Evolutionary conservation across 2,888 invertebrate species (phyloP).

Genomic region (Acanthosepion esculentum): DNA sequence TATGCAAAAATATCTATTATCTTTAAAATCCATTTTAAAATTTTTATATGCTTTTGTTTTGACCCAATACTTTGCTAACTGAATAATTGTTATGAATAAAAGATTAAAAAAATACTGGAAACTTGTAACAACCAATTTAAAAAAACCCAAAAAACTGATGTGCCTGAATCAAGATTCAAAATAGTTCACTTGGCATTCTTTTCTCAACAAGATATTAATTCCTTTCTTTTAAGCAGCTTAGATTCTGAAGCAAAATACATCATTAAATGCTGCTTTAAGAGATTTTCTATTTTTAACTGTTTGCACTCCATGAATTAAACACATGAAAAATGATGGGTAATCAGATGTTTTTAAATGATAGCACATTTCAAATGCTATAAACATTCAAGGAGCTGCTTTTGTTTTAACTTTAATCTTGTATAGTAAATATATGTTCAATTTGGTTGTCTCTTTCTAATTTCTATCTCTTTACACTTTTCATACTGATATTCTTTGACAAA

Average conservation of each 20-base stretch:
- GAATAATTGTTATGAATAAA: too few species aligned
- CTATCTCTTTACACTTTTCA: too few species aligned
- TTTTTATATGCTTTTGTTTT: too few species aligned
- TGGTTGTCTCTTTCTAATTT: too few species aligned
- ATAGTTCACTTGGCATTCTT: background rate
- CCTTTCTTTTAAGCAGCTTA: background rate
- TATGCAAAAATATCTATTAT: too few species aligned
- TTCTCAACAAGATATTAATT: background rate
- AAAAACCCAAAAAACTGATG: background rate
- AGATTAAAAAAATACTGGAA: background rate
- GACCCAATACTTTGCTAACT: too few species aligned
- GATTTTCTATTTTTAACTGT: background rate
- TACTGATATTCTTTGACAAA: too few species aligned
- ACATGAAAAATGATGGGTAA: background rate
- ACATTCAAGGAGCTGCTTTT: too few species aligned
- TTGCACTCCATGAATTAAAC: background rate
- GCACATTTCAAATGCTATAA: background rate
- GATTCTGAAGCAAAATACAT: background rate
- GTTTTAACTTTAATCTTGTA: too few species aligned
- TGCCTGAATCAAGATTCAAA: background rate
- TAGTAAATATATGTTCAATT: too few species aligned
- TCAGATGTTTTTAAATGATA: background rate
- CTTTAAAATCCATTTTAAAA: too few species aligned
- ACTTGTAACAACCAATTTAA: background rate
- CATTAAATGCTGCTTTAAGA: too few species aligned